Evolutionary conservation across 2,888 invertebrate genomes (phyloP), one percentile per base, ranked within the genome.

Genomic region (Rhodophaea formosa): DNA sequence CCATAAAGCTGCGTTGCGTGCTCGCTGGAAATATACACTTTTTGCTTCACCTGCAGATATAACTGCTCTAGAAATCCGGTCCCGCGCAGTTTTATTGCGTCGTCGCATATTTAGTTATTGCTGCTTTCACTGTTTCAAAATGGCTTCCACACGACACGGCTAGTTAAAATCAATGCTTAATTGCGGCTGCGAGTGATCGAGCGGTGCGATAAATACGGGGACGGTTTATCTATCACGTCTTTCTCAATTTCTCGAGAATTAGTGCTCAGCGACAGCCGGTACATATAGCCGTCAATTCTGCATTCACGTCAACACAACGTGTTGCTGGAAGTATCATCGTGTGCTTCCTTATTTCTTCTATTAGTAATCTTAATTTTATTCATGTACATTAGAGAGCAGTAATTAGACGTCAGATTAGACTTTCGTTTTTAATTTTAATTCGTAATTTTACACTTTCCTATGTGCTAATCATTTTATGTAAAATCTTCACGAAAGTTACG

Each of bases 341-440:
- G 39, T 10, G n/a, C n/a, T 10, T 51, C 6, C 15, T 49, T 49
- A 35, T 17, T 46, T 46, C 46, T 12, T 23, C 46, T 46, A 46
- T 53, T 53, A n/a, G n/a, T 45, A 66, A 65, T 67, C 68, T 72
- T 69, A 72, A 71, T 66, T 71, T 71, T 73, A 74, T 75, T 69
- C 72, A 74, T 71, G 68, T 71, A 72, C 71, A 70, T 67, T 70
- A 71, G 70, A 71, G 68, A 70, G 71, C 72, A 66, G 69, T 74
- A 77, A 79, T 82, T 77, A 77, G 64, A 62, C 69, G 72, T n/a
- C n/a, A n/a, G n/a, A n/a, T n/a, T n/a, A n/a, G n/a, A n/a, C 78
- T 82, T 82, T 81, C 79, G 57, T 67, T 71, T 67, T 68, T 62
- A 65, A 62, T 62, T 46, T 47, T 62, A 49, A 59, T 55, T 57